These are phyloP conservation scores for Riptortus pedestris DNA, from an alignment of 1,140 invertebrate species.

Conservation along the genomic window DNA sequence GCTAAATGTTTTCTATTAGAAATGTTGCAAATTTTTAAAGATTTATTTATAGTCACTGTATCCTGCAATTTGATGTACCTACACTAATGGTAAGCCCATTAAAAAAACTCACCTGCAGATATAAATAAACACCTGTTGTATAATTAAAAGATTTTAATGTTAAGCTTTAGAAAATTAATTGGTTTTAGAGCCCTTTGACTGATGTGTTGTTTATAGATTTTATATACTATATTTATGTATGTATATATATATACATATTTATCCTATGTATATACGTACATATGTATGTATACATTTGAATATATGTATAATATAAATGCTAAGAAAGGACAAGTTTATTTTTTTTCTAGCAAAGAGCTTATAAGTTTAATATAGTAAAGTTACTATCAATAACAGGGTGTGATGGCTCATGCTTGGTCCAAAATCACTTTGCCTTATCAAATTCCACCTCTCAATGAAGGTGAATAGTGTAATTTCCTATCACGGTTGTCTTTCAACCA, in stretches of 20 bases:
- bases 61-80: slow-evolving; percentile 3
- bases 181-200: slow-evolving; percentile 19
- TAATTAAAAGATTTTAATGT: slow-evolving; percentile 12
- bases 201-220: slow-evolving; percentile 17
- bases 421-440: slow-evolving; percentile 24
- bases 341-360: slow-evolving; percentile 15
- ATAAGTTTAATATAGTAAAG: slow-evolving; percentile 9
- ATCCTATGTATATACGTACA: too few relatives aligned
- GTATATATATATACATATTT: too few relatives aligned
- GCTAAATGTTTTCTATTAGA: slow-evolving; percentile 21
- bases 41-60: slow-evolving; percentile 17
- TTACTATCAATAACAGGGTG: slow-evolving; percentile 17
- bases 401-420: slow-evolving; percentile 24
- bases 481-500: slow-evolving; percentile 23
- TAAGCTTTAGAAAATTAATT: slow-evolving; percentile 1
- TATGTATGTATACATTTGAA: too few relatives aligned
- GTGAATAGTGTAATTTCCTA: slow-evolving; percentile 14
- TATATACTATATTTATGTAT: too few relatives aligned
- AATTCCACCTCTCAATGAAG: neutral
- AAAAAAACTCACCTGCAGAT: slow-evolving; percentile 11
- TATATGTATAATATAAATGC: neutral
- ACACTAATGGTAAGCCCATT: neutral
- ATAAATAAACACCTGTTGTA: neutral
- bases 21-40: slow-evolving; percentile 1
- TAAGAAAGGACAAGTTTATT: slow-evolving; percentile 3